These are phyloP conservation scores for Oreocharis arfaki DNA, from an alignment of 2,113 vertebrate genomes.

Conservation along the genomic window DNA sequence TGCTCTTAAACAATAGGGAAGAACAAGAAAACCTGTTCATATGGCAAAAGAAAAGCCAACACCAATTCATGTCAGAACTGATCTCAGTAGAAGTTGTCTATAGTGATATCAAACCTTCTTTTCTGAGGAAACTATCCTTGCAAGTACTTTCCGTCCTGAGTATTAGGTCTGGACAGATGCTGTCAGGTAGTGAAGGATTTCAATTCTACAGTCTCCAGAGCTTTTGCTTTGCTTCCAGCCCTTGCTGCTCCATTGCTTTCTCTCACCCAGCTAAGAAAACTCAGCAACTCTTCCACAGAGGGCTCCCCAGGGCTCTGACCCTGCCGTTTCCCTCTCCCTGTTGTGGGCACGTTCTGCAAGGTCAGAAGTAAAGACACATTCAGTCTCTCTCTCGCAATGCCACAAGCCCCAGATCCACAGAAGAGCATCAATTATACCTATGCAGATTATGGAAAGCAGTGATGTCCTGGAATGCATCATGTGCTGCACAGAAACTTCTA, in stretches of 20 bases:
- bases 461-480: background rate
- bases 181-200: background rate
- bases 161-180: background rate
- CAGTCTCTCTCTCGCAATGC: fast-evolving
- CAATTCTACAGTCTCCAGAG: background rate
- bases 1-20: background rate
- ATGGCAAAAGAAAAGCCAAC: background rate
- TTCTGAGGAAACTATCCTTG: background rate
- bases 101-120: background rate
- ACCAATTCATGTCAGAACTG: background rate
- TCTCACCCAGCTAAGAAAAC: background rate
- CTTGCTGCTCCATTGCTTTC: background rate
- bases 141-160: background rate
- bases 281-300: background rate
- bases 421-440: background rate
- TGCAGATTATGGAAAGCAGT: background rate
- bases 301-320: background rate
- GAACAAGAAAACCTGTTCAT: background rate
- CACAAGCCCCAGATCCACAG: background rate
- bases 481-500: background rate
- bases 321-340: background rate
- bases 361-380: background rate
- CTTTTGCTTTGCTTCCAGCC: background rate
- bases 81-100: background rate
- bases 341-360: background rate